Evolutionary conservation across 1,140 invertebrate genomes (phyloP), one percentile per base, ranked within the genome.

Genomic region (Tetramorium parvispinum): DNA sequence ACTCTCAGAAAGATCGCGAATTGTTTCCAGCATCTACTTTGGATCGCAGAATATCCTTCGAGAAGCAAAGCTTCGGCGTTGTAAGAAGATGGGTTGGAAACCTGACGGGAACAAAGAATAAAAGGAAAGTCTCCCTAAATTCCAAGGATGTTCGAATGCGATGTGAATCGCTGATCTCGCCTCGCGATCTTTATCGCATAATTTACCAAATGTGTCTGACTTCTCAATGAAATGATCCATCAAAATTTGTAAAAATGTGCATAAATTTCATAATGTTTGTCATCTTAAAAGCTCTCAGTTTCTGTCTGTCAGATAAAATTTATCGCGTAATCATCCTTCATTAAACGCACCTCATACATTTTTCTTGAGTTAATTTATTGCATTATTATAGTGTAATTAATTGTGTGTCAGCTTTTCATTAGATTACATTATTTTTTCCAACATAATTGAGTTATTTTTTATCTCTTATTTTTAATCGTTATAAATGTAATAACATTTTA

Each of bases 11-110:
- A 32, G 11, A 46, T 73, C 51, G 40, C 51, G 40, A 46, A 82
- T 82, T 82, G 79, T 73, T 71, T 82, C 37, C 51, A 79, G 27
- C 27, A 57, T 82, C 27, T 21, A 46, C 66, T 57, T 57, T 21
- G 18, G 24, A 57, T 71, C 79, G 66, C 18, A 24, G 51, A 73
- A 82, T 71, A 71, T 82, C 49, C 18, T 71, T 13, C 24, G 51
- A 73, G 37, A 11, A 3, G 24, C 37, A 51, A 82, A 73, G 51
- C 79, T 73, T 82, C 51, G 66, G 73, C 53, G 3, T 73, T 46
- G 55, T 43, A 71, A 27, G 24, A 57, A 55, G 66, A 27, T 6
- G 37, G 10, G 43, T 10, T 18, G 32, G 57, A n/a, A 73, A 82
- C 1, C 66, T 57, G 37, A 18, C 7, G 4, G 65, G 21, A 43